Conservation (phyloP, 2,797 vertebrate genomes). For the Centroberyx gerrardi region DNA sequence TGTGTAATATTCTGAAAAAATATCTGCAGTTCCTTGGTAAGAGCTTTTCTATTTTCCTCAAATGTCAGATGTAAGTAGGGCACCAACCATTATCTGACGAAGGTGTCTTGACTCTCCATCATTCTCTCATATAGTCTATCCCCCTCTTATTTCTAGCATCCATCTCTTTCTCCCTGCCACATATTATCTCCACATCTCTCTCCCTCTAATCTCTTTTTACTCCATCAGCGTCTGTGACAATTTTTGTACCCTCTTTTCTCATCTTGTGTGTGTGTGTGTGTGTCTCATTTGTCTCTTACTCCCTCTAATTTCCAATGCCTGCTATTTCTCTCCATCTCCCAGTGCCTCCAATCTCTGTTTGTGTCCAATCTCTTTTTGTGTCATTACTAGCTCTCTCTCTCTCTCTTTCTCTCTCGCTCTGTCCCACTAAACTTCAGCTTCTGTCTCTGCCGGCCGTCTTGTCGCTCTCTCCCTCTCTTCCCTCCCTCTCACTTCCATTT, state of each 20-base stretch:
- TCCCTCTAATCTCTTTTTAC: conserved; percentile 67
- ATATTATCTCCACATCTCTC: conserved; percentile 62
- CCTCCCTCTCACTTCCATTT: conserved; percentile 48
- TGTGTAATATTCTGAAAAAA: not conserved
- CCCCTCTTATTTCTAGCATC: conserved; percentile 62
- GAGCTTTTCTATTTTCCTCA: conserved; percentile 37
- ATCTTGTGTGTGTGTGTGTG: conserved; percentile 21
- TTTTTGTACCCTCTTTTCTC: conserved; percentile 52
- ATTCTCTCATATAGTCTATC: conserved; percentile 48
- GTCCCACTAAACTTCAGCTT: conserved; percentile 49
- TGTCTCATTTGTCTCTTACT: conserved; percentile 52
- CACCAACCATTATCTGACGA: conserved; percentile 49
- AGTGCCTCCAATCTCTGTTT: conserved; percentile 57
- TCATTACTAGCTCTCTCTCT: conserved; percentile 44
- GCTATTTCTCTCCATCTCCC: conserved; percentile 47
- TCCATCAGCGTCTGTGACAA: conserved; percentile 69
- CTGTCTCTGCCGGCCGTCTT: conserved; percentile 39
- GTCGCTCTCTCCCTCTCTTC: conserved; percentile 38
- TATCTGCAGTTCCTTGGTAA: conserved; percentile 1
- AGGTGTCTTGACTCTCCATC: conserved; percentile 59
- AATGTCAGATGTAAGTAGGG: conserved; percentile 64
- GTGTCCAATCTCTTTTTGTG: conserved; percentile 59
- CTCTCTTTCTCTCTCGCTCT: conserved; percentile 22
- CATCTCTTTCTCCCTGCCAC: conserved; percentile 58
- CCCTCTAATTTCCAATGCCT: conserved; percentile 39